Evolutionary conservation across 2,888 invertebrate genomes (phyloP).

Genomic region (Aporophyla nigra): DNA sequence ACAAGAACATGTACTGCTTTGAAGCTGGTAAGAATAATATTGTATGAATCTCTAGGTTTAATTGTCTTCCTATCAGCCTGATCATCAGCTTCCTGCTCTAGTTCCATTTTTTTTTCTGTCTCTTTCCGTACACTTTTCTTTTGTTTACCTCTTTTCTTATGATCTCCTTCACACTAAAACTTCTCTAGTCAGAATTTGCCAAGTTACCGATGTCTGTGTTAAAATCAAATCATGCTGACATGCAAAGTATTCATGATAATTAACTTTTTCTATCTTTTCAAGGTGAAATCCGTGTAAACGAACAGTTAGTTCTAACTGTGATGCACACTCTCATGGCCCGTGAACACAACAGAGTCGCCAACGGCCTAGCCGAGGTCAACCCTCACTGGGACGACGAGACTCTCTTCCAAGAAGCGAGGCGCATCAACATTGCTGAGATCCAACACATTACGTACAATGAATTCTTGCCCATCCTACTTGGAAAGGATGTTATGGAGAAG

Average conservation of each 20-base stretch:
- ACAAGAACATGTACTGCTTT: slow-evolving; percentile 97
- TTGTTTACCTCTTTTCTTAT: too few species aligned
- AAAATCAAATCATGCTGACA: too few species aligned
- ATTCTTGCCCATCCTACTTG: slow-evolving; percentile 96
- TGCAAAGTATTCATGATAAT: too few species aligned
- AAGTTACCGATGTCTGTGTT: too few species aligned
- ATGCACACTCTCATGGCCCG: slow-evolving; percentile 98
- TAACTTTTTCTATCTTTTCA: slow-evolving; percentile 47
- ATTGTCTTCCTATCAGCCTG: too few species aligned
- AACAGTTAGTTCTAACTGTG: slow-evolving; percentile 96
- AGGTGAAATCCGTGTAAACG: slow-evolving; percentile 98
- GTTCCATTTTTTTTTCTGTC: background rate
- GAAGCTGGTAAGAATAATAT: slow-evolving; percentile 93
- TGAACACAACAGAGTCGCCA: slow-evolving; percentile 97
- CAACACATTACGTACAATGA: slow-evolving; percentile 98
- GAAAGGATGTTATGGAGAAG: slow-evolving; percentile 97
- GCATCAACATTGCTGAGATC: slow-evolving; percentile 96
- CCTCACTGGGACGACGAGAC: slow-evolving; percentile 98
- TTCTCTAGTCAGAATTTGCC: too few species aligned
- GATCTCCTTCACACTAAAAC: too few species aligned
- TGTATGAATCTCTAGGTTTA: too few species aligned
- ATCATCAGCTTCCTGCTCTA: background rate
- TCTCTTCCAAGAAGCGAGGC: slow-evolving; percentile 96
- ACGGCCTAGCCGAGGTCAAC: slow-evolving; percentile 94
- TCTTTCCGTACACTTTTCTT: too few species aligned